phyloP scores from a whole-genome alignment of 2,888 invertebrate species.

The Platycheirus albimanus region DNA sequence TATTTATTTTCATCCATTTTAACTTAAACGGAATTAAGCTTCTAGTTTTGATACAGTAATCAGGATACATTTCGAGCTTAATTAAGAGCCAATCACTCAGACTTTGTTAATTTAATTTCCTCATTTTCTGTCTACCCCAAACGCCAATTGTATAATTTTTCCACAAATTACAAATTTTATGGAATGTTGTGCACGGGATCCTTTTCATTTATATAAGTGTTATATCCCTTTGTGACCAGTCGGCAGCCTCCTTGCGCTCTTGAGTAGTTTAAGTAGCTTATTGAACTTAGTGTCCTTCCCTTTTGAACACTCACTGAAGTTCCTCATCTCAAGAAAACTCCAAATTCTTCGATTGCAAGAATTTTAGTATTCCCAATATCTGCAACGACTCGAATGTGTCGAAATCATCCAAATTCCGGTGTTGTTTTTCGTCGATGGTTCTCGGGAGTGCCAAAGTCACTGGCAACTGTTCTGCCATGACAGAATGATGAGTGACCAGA shows the following conservation, averaged over 20 bases:
- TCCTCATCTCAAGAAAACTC: conserved; percentile 75
- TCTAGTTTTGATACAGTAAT: too few relatives aligned
- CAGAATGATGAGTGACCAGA: conserved; percentile 97
- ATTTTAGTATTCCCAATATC: conserved; percentile 78
- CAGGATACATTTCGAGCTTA: too few relatives aligned
- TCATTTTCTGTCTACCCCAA: too few relatives aligned
- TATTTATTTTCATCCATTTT: too few relatives aligned
- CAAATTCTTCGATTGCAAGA: conserved; percentile 78
- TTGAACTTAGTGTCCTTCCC: conserved; percentile 25
- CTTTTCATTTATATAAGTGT: background rate
- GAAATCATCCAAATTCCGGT: conserved; percentile 88
- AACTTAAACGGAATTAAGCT: too few relatives aligned
- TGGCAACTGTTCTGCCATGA: conserved; percentile 97
- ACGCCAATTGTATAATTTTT: background rate
- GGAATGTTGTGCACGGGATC: conserved; percentile 65
- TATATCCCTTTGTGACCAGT: conserved; percentile 37
- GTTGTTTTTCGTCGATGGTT: conserved; percentile 78
- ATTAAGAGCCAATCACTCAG: too few relatives aligned
- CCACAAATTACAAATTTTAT: conserved; percentile 15
- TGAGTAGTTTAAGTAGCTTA: conserved; percentile 55
- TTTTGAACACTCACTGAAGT: background rate
- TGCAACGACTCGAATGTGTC: conserved; percentile 88
- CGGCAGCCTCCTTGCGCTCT: conserved; percentile 40
- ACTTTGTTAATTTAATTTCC: too few relatives aligned
- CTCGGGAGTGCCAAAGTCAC: conserved; percentile 92